A percentile compares a stretch with the other conserved stretches of the same genome.
Evolutionary conservation across 2,797 vertebrate genomes (phyloP).

Genomic region (Falco columbarius): DNA sequence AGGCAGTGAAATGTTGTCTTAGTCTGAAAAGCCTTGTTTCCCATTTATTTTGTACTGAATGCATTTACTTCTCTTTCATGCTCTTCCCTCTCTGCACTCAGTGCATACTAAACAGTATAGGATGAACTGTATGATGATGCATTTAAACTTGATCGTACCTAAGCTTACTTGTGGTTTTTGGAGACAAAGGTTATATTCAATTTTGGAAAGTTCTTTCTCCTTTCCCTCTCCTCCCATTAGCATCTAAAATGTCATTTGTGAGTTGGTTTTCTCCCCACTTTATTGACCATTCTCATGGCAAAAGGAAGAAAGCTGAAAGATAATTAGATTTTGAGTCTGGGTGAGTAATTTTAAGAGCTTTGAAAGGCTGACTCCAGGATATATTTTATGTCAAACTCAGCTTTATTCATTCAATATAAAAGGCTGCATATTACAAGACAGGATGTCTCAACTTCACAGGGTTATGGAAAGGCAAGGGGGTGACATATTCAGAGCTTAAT

Average conservation of each 20-base stretch:
- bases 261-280: background rate
- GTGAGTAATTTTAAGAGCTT: constrained; percentile 55
- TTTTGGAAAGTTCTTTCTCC: constrained; percentile 1
- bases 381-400: constrained; percentile 37
- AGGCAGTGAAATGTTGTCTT: constrained; percentile 34
- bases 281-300: constrained; percentile 19
- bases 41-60: constrained; percentile 26
- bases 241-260: constrained; percentile 18
- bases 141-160: background rate
- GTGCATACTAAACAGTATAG: constrained; percentile 18
- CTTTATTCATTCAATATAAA: constrained; percentile 25
- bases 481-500: background rate
- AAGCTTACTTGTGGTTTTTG: background rate
- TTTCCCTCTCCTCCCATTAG: background rate
- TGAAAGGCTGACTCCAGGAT: constrained; percentile 22
- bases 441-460: background rate
- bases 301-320: constrained; percentile 45
- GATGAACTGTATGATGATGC: background rate
- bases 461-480: background rate
- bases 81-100: background rate
- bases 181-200: background rate
- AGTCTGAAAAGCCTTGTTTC: constrained; percentile 41
- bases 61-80: constrained; percentile 24
- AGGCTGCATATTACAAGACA: background rate
- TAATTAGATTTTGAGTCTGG: constrained; percentile 32